Base-by-base conservation (phyloP, 1,140 invertebrate species). In the Macrostomum lignano region DNA sequence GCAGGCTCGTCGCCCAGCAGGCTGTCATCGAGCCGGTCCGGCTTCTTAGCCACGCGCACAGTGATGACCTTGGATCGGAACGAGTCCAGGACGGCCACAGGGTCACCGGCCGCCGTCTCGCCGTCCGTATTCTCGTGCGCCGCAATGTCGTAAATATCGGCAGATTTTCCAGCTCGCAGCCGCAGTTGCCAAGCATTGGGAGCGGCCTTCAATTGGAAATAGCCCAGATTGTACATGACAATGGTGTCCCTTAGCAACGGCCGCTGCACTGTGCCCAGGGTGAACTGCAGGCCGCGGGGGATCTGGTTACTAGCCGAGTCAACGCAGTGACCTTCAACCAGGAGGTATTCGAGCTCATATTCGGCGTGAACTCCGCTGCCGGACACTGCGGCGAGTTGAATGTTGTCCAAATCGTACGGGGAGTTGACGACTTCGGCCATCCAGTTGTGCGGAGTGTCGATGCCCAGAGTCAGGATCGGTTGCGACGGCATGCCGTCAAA, bases 401-500 rank as follows among this genome's bases (percentile, higher is more conserved):
- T 94, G 53, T 98, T 98, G 52, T 98, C 91, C 41, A 98, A 66
- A 63, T 98, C 91, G 59, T 94, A 84, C 11, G 78, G 72, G 20
- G 84, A 77, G 38, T 69, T 66, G 1, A 93, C 73, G 36, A 78
- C 72, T 63, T 94, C 82, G 0, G 96, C 81, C 40, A 98, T 64
- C 91, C 88, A 98, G 58, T 91, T 86, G 52, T 94, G 77, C n/a
- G 88, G 84, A 20, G 86, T 74, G 42, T 78, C 71, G 57, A 94
- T 70, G 47, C 76, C 77, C 54, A 93, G 67, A 0, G 86, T 94
- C n/a, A 96, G 65, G 33, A 98, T 57, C 22, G 82, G 74, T 35
- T 77, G 75, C 38, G 71, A 69, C 1, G 88, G 86, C 49, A n/a
- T 1, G 79, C 81, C 22, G 67, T 51, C 0, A 76, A 72, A 28